Percentiles rank a stretch among this genome's conserved stretches.
phyloP scores from a whole-genome alignment of 2,888 invertebrate genomes.

The Cosmia pyralina region DNA sequence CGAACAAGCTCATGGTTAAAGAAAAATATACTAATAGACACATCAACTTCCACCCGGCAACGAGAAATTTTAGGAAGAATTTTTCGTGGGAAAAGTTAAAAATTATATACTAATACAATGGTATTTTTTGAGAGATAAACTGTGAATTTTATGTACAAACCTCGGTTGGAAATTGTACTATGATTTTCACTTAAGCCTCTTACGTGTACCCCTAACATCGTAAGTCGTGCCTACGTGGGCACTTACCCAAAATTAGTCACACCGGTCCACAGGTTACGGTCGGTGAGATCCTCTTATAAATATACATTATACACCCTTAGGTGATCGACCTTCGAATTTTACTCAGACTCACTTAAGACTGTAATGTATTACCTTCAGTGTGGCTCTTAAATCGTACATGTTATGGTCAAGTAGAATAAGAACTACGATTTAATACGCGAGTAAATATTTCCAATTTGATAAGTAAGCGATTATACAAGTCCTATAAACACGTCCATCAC shows the following conservation, averaged over 20 bases:
- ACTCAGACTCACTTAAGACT: slow-evolving; percentile 48
- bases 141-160: slow-evolving; percentile 64
- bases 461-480: no score
- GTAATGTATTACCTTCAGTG: slow-evolving; percentile 32
- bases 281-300: slow-evolving; percentile 68
- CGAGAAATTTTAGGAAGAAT: slow-evolving; percentile 8
- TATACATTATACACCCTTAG: slow-evolving; percentile 65
- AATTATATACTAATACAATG: slow-evolving; percentile 32
- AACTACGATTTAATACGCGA: not conserved
- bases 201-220: slow-evolving; percentile 71
- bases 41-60: slow-evolving; percentile 25
- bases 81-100: slow-evolving; percentile 27
- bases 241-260: slow-evolving; percentile 77
- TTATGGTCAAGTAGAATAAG: slow-evolving; percentile 21
- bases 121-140: slow-evolving; percentile 50
- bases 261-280: slow-evolving; percentile 69
- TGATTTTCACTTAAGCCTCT: slow-evolving; percentile 78
- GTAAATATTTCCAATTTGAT: not conserved
- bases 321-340: slow-evolving; percentile 61
- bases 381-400: slow-evolving; percentile 26
- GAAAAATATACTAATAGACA: slow-evolving; percentile 51
- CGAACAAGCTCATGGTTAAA: slow-evolving; percentile 38
- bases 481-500: not conserved
- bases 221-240: slow-evolving; percentile 76
- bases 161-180: slow-evolving; percentile 72